These are phyloP conservation scores for Apomyelois bistriatella DNA, from an alignment of 2,888 invertebrate genomes.

Conservation along the genomic window DNA sequence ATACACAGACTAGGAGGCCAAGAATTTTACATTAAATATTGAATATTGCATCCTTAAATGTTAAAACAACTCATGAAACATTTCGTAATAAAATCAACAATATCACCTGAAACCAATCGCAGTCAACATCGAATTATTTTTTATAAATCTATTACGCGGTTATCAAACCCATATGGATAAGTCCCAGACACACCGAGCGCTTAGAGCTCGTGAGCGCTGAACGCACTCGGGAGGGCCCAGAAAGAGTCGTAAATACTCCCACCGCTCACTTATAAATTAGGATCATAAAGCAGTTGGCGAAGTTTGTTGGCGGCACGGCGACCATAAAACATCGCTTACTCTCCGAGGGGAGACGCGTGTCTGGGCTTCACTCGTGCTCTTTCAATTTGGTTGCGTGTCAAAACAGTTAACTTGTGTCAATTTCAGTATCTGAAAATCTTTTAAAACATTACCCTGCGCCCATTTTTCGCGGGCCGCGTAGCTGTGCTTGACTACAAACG, in stretches of 20 bases:
- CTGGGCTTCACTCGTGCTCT: constrained; percentile 51
- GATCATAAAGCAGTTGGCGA: constrained; percentile 78
- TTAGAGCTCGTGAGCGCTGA: constrained; percentile 33
- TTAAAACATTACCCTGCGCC: too few relatives aligned
- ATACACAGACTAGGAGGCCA: too few relatives aligned
- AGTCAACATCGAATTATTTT: neutral
- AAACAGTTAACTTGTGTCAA: constrained; percentile 25
- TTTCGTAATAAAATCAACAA: too few relatives aligned
- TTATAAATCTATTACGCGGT: too few relatives aligned
- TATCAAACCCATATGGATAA: neutral
- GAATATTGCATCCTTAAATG: too few relatives aligned
- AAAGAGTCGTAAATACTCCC: constrained; percentile 74
- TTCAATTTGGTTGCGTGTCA: constrained; percentile 55
- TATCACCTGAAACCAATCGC: too few relatives aligned
- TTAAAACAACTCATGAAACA: neutral
- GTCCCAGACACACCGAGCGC: constrained; percentile 11
- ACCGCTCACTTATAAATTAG: constrained; percentile 79
- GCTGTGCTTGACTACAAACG: too few relatives aligned
- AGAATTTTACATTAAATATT: too few relatives aligned
- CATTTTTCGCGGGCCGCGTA: too few relatives aligned
- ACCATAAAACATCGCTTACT: constrained; percentile 74
- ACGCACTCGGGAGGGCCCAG: constrained; percentile 68
- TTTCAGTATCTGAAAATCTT: neutral
- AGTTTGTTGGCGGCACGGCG: constrained; percentile 75
- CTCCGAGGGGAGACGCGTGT: constrained; percentile 51